Conservation (phyloP, 2,113 vertebrate species). For the Mionectes macconnelli region DNA sequence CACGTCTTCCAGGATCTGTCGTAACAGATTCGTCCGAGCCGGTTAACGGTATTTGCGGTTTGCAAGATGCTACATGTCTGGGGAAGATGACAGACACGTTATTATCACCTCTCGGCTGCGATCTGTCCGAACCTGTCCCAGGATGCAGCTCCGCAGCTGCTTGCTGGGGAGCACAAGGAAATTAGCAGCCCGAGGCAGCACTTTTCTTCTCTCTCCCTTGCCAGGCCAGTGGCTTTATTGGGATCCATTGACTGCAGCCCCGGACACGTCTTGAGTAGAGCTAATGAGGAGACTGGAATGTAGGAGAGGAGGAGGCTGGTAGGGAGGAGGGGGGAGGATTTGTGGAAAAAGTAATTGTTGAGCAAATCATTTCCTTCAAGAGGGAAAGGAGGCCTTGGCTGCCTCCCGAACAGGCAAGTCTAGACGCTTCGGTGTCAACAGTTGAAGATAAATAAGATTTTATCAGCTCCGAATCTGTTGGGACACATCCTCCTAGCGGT, state of each 20-base stretch:
- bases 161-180: slow-evolving; percentile 63
- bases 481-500: slow-evolving; percentile 82
- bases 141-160: slow-evolving; percentile 76
- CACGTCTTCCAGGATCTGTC: slow-evolving; percentile 72
- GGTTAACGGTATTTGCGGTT: slow-evolving; percentile 88
- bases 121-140: slow-evolving; percentile 86
- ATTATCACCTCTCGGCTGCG: slow-evolving; percentile 88
- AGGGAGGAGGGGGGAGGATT: slow-evolving; percentile 11
- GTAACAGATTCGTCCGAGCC: slow-evolving; percentile 83
- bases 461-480: slow-evolving; percentile 78
- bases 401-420: slow-evolving; percentile 75
- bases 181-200: slow-evolving; percentile 72
- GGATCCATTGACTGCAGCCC: slow-evolving; percentile 66
- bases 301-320: not conserved
- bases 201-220: slow-evolving; percentile 12
- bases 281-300: slow-evolving; percentile 71
- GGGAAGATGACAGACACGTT: slow-evolving; percentile 88
- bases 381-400: slow-evolving; percentile 59
- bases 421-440: slow-evolving; percentile 75
- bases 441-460: slow-evolving; percentile 80
- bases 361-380: slow-evolving; percentile 73
- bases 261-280: slow-evolving; percentile 55
- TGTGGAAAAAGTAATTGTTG: slow-evolving; percentile 65
- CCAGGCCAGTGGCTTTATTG: slow-evolving; percentile 62
- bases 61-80: slow-evolving; percentile 87